Percentiles rank a stretch among this genome's conserved stretches.
phyloP scores from a whole-genome alignment of 2,888 invertebrate species.

The Cantharis flavilabris region DNA sequence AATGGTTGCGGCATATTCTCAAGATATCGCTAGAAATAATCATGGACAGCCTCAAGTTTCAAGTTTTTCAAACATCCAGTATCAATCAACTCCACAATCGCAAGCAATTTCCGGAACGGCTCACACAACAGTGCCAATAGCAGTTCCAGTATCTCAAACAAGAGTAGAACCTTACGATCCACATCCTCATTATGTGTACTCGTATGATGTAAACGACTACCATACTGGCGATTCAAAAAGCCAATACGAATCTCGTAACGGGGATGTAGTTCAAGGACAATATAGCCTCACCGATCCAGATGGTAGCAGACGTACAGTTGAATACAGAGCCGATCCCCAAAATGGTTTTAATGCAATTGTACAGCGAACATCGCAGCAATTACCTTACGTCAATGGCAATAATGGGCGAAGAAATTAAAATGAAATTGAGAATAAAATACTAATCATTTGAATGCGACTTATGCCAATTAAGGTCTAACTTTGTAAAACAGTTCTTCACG shows the following conservation, averaged over 20 bases:
- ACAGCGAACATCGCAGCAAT: conserved; percentile 41
- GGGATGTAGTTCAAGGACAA: conserved; percentile 50
- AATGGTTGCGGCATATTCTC: conserved; percentile 31
- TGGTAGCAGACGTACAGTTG: conserved; percentile 50
- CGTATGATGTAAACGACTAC: conserved; percentile 52
- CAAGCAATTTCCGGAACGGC: conserved; percentile 29
- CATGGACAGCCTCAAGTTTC: conserved; percentile 35
- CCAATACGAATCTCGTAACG: conserved; percentile 50
- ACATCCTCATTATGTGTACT: conserved; percentile 50
- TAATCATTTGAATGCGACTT: background rate
- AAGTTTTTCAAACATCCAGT: conserved; percentile 42
- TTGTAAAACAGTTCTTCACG: background rate
- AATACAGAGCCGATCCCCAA: conserved; percentile 49
- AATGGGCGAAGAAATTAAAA: conserved; percentile 12
- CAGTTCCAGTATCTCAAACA: conserved; percentile 38
- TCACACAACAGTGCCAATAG: conserved; percentile 35
- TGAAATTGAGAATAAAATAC: background rate
- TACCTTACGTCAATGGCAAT: background rate
- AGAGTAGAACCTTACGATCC: conserved; percentile 51
- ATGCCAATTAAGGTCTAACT: background rate
- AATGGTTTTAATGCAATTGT: conserved; percentile 51
- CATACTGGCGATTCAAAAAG: conserved; percentile 53
- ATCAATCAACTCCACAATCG: conserved; percentile 35
- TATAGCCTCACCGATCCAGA: conserved; percentile 52
- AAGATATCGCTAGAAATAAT: conserved; percentile 30